These are phyloP conservation scores for Melipona bicolor DNA, from an alignment of 2,888 invertebrate genomes.

Conservation along the genomic window DNA sequence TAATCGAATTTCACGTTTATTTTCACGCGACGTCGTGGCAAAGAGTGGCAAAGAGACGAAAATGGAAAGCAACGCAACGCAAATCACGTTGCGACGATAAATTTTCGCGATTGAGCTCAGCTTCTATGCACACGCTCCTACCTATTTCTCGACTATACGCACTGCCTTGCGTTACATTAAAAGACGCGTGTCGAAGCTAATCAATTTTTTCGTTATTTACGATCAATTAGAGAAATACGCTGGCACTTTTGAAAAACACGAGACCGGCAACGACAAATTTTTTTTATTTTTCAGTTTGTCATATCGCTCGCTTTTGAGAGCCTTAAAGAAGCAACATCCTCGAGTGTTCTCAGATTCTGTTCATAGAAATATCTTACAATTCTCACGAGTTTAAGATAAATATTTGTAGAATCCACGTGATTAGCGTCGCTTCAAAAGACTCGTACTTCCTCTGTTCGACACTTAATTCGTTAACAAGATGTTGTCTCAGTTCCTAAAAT, in stretches of 20 bases:
- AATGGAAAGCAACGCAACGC: background rate
- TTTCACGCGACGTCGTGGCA: background rate
- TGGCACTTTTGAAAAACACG: background rate
- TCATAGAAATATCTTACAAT: background rate
- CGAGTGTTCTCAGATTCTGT: background rate
- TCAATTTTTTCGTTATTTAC: background rate
- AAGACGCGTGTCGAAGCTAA: background rate
- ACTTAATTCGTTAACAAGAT: background rate
- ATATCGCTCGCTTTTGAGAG: background rate
- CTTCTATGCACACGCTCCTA: background rate
- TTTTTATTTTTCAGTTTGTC: background rate
- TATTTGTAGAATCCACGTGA: background rate
- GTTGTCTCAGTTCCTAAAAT: background rate
- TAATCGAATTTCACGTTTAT: slow-evolving; percentile 33
- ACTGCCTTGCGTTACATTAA: background rate
- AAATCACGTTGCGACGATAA: slow-evolving; percentile 20
- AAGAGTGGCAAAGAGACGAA: background rate
- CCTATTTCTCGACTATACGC: background rate
- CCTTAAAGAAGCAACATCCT: no score
- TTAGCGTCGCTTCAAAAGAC: background rate
- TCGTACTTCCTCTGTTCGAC: background rate
- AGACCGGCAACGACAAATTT: background rate
- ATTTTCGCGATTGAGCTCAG: slow-evolving; percentile 7
- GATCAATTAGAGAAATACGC: background rate
- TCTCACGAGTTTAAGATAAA: background rate